A percentile compares a stretch with the other conserved stretches of the same genome.
phyloP scores from a whole-genome alignment of 2,797 vertebrate species.

The Enteromius afrohamiltoni region DNA sequence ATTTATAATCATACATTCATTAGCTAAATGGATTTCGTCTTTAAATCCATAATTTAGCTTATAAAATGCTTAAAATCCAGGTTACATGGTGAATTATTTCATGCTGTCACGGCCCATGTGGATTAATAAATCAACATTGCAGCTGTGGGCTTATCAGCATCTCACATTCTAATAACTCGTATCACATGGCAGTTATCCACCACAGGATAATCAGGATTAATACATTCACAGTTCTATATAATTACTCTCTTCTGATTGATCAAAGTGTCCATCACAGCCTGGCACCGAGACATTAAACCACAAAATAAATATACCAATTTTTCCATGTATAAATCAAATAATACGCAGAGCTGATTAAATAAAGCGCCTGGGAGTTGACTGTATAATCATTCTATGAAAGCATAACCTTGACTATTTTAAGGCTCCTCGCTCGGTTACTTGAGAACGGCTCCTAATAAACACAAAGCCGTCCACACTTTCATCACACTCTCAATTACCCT shows the following conservation, averaged over 20 bases:
- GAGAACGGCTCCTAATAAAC: conserved; percentile 34
- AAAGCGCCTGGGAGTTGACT: conserved; percentile 3
- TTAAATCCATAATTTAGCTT: too few relatives aligned
- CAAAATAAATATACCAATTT: conserved; percentile 40
- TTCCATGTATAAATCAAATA: conserved; percentile 33
- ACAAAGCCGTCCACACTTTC: conserved; percentile 50
- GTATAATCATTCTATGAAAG: conserved; percentile 38
- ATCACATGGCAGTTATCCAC: conserved; percentile 19
- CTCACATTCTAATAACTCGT: conserved; percentile 18
- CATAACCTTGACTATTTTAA: conserved; percentile 32
- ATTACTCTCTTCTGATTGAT: conserved; percentile 50
- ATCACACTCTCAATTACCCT: conserved; percentile 53
- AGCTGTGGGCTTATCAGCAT: conserved; percentile 25
- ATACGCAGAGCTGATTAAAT: conserved; percentile 38
- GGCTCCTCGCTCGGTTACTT: conserved; percentile 25
- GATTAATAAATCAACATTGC: conserved; percentile 28
- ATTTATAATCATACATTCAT: too few relatives aligned
- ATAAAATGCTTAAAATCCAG: conserved; percentile 3
- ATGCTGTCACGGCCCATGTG: not conserved
- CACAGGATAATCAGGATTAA: conserved; percentile 25
- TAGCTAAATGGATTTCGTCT: not conserved
- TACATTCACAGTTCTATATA: conserved; percentile 10
- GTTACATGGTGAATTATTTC: conserved; percentile 10
- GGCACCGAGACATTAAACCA: conserved; percentile 23
- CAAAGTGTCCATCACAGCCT: conserved; percentile 23